These are phyloP conservation scores for Hydrolagus affinis DNA, from an alignment of 2,113 vertebrate species.

Conservation along the genomic window DNA sequence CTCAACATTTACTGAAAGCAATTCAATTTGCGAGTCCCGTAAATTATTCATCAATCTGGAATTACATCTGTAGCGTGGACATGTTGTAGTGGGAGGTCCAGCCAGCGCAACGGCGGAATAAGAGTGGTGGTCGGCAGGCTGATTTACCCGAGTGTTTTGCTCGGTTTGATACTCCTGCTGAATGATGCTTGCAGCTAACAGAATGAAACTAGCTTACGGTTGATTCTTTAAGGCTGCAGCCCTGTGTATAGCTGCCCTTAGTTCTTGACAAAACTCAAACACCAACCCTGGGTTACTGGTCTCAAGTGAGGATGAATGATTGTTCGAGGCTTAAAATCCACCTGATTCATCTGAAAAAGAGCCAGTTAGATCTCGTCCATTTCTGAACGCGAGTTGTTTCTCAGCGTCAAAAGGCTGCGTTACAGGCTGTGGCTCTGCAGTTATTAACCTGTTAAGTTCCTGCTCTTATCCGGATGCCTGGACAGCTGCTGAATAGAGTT, in stretches of 20 bases:
- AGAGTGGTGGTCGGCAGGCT: not conserved
- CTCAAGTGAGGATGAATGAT: conserved; percentile 18
- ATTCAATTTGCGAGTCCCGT: conserved; percentile 6
- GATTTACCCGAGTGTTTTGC: conserved; percentile 1
- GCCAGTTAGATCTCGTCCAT: not conserved
- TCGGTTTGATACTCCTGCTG: not conserved
- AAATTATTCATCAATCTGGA: conserved; percentile 8
- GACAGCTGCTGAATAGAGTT: not conserved
- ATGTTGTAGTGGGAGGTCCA: not conserved
- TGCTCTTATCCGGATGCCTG: not conserved
- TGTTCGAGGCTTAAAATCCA: not conserved
- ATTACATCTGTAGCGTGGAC: not conserved
- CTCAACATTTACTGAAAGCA: not conserved
- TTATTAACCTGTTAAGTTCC: not conserved
- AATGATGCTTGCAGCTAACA: not conserved
- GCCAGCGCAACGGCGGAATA: not conserved
- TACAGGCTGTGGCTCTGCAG: not conserved
- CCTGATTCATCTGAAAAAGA: conserved; percentile 6
- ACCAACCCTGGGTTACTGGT: not conserved
- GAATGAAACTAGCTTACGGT: not conserved
- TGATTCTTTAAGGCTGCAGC: not conserved
- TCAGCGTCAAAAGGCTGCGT: not conserved
- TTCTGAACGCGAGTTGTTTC: not conserved
- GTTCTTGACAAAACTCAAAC: not conserved
- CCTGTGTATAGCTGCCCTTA: too few relatives aligned